A percentile compares a stretch with the other conserved stretches of the same genome.
These are phyloP conservation scores for Takifugu flavidus DNA, from an alignment of 2,113 vertebrate species.

Conservation along the genomic window DNA sequence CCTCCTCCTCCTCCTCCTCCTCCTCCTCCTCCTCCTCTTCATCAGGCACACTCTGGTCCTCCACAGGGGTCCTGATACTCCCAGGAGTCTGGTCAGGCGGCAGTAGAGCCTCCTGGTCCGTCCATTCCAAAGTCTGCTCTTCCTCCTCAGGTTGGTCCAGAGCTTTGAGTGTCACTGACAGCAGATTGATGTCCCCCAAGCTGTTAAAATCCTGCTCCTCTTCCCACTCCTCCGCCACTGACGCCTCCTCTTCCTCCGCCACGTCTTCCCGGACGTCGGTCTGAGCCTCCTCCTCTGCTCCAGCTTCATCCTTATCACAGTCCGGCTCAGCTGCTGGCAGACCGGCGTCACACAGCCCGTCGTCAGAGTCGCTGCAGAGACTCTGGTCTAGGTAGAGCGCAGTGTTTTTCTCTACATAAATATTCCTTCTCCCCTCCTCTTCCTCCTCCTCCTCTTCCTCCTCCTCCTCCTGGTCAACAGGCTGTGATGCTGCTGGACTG, in stretches of 20 bases:
- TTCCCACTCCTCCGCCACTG: not conserved
- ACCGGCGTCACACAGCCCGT: not conserved
- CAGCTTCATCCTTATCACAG: not conserved
- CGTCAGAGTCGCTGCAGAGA: not conserved
- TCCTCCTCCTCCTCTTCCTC: constrained; percentile 28
- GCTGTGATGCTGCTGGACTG: not conserved
- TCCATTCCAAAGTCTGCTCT: not conserved
- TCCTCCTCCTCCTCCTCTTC: constrained; percentile 26
- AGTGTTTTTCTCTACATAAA: constrained; percentile 31
- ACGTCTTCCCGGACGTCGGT: not conserved
- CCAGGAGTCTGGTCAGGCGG: not conserved
- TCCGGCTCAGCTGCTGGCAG: not conserved
- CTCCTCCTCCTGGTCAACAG: not conserved
- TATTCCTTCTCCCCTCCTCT: constrained; percentile 1
- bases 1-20: constrained; percentile 33
- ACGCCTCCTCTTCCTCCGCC: not conserved
- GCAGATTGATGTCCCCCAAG: constrained; percentile 45
- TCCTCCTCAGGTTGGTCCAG: constrained; percentile 4
- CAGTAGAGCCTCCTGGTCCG: constrained; percentile 8
- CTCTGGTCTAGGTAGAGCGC: constrained; percentile 13
- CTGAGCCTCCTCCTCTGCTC: not conserved
- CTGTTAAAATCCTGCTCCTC: not conserved
- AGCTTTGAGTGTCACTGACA: constrained; percentile 49
- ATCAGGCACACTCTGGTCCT: too few species aligned
- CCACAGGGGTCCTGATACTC: not conserved